Percentiles rank a stretch among this genome's conserved stretches.
phyloP scores from a whole-genome alignment of 2,113 vertebrate genomes.

The Salvator merianae region DNA sequence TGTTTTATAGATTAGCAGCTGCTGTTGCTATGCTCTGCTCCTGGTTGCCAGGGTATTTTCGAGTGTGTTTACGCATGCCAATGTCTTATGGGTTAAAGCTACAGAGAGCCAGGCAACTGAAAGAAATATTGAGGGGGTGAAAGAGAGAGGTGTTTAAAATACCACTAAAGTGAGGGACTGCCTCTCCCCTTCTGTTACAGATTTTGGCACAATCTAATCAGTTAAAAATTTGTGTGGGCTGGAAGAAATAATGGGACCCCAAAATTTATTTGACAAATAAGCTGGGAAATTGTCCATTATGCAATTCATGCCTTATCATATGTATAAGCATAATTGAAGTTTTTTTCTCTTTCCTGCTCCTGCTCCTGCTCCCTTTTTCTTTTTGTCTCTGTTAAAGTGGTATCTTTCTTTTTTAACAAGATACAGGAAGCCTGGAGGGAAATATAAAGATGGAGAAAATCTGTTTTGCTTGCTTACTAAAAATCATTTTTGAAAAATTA shows the following conservation, averaged over 20 bases:
- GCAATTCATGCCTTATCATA: neutral
- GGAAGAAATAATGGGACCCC: neutral
- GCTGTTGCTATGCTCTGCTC: slow-evolving; percentile 59
- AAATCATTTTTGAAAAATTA: neutral
- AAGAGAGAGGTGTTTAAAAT: neutral
- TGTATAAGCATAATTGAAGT: too few species aligned
- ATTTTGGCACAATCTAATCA: neutral
- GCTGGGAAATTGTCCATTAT: neutral
- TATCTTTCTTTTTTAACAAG: neutral
- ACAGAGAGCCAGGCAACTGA: neutral
- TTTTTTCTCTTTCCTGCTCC: neutral
- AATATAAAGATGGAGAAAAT: neutral
- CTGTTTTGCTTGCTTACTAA: neutral
- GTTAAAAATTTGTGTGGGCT: neutral
- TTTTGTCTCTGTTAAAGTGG: neutral
- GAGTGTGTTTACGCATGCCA: slow-evolving; percentile 23
- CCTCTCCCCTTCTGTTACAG: fast-evolving
- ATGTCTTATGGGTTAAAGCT: slow-evolving; percentile 41
- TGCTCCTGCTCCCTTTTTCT: too few species aligned
- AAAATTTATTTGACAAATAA: neutral
- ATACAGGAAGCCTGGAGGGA: neutral
- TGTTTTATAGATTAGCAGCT: slow-evolving; percentile 45
- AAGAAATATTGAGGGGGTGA: slow-evolving; percentile 34
- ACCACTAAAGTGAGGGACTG: fast-evolving
- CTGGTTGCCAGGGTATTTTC: slow-evolving; percentile 62